phyloP scores from a whole-genome alignment of 2,113 vertebrate genomes.

The Anseranas semipalmata region DNA sequence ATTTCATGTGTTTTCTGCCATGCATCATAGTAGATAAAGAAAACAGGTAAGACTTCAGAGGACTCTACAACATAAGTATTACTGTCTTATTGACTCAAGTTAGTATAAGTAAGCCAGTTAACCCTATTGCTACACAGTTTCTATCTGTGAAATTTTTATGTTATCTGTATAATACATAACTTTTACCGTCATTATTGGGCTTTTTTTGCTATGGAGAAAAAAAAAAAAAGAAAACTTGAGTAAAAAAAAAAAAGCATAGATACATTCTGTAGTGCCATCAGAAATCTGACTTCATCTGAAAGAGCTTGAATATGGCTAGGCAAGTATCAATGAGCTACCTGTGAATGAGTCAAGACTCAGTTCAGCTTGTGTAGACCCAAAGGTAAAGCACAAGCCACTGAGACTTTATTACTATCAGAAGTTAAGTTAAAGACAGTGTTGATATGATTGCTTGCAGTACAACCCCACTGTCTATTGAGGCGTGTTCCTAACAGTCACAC shows the following conservation, averaged over 20 bases:
- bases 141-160: not conserved
- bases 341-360: not conserved
- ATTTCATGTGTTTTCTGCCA: not conserved
- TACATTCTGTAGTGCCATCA: not conserved
- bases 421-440: not conserved
- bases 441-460: not conserved
- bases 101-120: not conserved
- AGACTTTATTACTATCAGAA: not conserved
- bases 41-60: not conserved
- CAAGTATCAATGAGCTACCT: not conserved
- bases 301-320: not conserved
- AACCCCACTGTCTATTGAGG: not conserved
- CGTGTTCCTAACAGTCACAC: not conserved
- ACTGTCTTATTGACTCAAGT: not conserved
- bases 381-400: not conserved
- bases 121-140: not conserved
- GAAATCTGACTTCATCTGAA: not conserved
- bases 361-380: not conserved
- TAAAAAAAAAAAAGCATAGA: not conserved
- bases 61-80: not conserved
- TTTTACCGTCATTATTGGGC: not conserved
- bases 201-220: not conserved
- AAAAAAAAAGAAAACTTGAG: not conserved
- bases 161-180: not conserved
- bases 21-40: not conserved